Conservation (phyloP, 1,140 invertebrate genomes). For the Antheraea mylitta region DNA sequence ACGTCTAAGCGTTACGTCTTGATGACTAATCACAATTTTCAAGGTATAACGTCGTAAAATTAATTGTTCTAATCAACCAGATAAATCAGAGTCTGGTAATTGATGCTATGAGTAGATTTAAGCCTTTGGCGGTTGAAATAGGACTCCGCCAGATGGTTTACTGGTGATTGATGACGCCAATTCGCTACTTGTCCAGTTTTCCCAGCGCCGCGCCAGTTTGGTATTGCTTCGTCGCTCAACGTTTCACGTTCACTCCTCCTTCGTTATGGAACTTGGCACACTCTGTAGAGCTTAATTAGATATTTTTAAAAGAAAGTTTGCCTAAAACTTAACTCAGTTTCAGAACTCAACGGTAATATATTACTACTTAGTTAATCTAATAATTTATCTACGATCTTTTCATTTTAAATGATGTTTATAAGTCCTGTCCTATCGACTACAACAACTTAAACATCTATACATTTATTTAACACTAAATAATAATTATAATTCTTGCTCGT, state of each 20-base stretch:
- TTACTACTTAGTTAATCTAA: neutral
- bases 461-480: too few species aligned
- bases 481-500: too few species aligned
- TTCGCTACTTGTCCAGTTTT: conserved; percentile 51
- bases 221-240: neutral
- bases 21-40: neutral
- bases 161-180: conserved; percentile 53
- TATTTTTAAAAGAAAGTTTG: neutral
- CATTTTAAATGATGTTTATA: too few species aligned
- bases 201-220: conserved; percentile 13
- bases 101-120: conserved; percentile 1
- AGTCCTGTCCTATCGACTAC: too few species aligned
- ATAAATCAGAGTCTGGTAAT: conserved; percentile 1
- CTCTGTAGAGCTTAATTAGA: conserved; percentile 1
- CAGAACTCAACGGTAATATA: neutral
- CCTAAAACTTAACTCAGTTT: neutral
- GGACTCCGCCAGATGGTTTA: conserved; percentile 8
- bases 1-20: too few species aligned
- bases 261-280: neutral
- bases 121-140: conserved; percentile 2
- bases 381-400: too few species aligned
- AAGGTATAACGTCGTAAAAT: neutral
- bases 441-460: too few species aligned
- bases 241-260: neutral
- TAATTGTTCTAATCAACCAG: conserved; percentile 2